Evolutionary conservation across 2,888 invertebrate genomes (phyloP).

Genomic region (Drosophila kuntzei): DNA sequence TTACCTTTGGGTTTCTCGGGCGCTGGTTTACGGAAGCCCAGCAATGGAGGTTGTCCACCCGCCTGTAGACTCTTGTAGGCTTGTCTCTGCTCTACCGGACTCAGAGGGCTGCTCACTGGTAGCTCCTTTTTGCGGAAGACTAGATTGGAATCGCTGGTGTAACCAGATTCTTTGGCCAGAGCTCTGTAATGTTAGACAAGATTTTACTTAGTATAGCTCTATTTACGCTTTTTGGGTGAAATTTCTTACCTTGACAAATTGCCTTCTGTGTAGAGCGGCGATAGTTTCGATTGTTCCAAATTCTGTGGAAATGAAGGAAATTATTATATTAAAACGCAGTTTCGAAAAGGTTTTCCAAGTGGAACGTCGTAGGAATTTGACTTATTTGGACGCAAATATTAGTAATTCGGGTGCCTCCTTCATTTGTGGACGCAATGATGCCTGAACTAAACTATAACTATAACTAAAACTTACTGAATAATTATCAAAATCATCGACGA

Average conservation of each 20-base stretch:
- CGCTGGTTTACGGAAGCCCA: slow-evolving; percentile 95
- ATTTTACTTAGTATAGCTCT: not conserved
- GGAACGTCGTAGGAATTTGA: slow-evolving; percentile 3
- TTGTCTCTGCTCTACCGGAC: slow-evolving; percentile 93
- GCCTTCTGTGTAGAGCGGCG: slow-evolving; percentile 89
- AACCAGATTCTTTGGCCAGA: slow-evolving; percentile 94
- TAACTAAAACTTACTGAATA: slow-evolving; percentile 87
- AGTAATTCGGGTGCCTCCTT: slow-evolving; percentile 63
- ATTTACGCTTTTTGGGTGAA: not conserved
- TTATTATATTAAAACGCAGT: slow-evolving; percentile 1
- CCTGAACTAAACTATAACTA: slow-evolving; percentile 19
- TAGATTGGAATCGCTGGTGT: slow-evolving; percentile 95
- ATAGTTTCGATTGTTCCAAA: slow-evolving; percentile 90
- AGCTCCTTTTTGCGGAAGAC: slow-evolving; percentile 92
- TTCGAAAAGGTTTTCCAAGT: not conserved
- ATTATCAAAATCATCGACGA: slow-evolving; percentile 89
- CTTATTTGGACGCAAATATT: slow-evolving; percentile 29
- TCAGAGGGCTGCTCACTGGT: slow-evolving; percentile 88
- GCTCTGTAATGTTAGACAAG: slow-evolving; percentile 87
- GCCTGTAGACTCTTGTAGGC: slow-evolving; percentile 95
- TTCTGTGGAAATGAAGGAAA: slow-evolving; percentile 87
- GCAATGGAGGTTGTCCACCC: slow-evolving; percentile 97
- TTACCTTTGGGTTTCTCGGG: slow-evolving; percentile 93
- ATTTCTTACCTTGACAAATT: slow-evolving; percentile 91
- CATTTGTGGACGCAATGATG: slow-evolving; percentile 60